These are phyloP conservation scores for Apamea epomidion DNA, from an alignment of 2,888 invertebrate genomes.

Conservation along the genomic window DNA sequence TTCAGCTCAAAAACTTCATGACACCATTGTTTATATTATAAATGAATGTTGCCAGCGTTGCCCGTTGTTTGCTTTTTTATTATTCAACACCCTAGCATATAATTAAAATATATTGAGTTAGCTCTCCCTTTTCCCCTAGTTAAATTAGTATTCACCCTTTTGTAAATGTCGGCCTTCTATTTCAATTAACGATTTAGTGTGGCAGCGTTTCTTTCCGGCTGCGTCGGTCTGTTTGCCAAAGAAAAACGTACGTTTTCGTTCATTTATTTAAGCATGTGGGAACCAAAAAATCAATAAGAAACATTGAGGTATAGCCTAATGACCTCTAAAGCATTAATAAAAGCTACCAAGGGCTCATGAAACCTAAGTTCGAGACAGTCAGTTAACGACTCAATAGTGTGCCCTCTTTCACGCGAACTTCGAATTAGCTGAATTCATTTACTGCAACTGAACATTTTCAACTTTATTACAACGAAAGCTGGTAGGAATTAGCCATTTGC, in stretches of 20 bases:
- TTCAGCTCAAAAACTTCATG: conserved; percentile 63
- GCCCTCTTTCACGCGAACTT: conserved; percentile 59
- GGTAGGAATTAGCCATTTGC: conserved; percentile 28
- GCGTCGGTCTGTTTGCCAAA: conserved; percentile 10
- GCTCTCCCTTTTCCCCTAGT: conserved; percentile 31
- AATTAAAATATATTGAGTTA: conserved; percentile 57
- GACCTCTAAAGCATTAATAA: conserved; percentile 51
- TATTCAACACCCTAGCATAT: conserved; percentile 30
- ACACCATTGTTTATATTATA: conserved; percentile 59
- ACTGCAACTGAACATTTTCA: conserved; percentile 37
- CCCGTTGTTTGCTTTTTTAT: conserved; percentile 53
- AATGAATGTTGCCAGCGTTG: conserved; percentile 47
- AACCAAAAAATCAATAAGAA: conserved; percentile 47
- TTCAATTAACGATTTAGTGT: conserved; percentile 47
- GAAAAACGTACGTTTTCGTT: conserved; percentile 17
- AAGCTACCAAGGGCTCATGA: conserved; percentile 18
- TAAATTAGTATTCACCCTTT: conserved; percentile 60
- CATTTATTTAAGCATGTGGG: background rate
- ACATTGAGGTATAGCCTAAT: background rate
- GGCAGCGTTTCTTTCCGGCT: conserved; percentile 18
- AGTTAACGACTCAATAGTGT: conserved; percentile 61
- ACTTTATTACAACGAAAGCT: conserved; percentile 25
- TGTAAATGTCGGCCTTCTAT: conserved; percentile 33
- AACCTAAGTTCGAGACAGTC: conserved; percentile 37
- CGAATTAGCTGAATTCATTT: conserved; percentile 58